phyloP scores from a whole-genome alignment of 2,797 vertebrate genomes.

The Trachurus trachurus region DNA sequence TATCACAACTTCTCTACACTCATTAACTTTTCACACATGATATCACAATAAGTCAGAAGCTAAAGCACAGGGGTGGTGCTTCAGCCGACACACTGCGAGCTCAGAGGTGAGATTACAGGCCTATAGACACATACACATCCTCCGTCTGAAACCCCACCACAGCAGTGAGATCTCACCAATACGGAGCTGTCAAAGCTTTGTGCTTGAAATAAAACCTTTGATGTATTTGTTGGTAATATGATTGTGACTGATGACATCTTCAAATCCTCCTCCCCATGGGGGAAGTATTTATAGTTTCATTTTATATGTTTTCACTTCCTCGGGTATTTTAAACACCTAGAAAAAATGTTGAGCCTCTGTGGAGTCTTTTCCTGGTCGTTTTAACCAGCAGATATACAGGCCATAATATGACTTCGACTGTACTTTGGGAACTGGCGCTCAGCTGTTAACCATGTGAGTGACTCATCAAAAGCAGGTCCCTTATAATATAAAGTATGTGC shows the following conservation, averaged over 20 bases:
- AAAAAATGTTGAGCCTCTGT: neutral
- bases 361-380: neutral
- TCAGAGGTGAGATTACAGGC: constrained; percentile 42
- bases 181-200: neutral
- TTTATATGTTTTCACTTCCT: neutral
- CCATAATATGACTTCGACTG: neutral
- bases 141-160: neutral
- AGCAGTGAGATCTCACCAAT: constrained; percentile 12
- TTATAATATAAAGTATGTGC: neutral
- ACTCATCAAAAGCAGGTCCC: neutral
- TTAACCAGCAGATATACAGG: neutral
- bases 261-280: neutral
- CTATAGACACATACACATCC: neutral
- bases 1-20: constrained; percentile 48
- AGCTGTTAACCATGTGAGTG: neutral
- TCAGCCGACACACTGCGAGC: neutral
- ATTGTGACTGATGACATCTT: neutral
- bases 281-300: neutral
- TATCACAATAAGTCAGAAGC: constrained; percentile 2
- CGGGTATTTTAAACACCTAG: neutral
- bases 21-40: constrained; percentile 58
- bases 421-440: neutral
- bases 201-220: constrained; percentile 8
- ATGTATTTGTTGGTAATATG: neutral
- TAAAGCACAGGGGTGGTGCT: neutral